Base-by-base conservation (phyloP, 1,140 invertebrate species). In the Brachionus calyciflorus region DNA sequence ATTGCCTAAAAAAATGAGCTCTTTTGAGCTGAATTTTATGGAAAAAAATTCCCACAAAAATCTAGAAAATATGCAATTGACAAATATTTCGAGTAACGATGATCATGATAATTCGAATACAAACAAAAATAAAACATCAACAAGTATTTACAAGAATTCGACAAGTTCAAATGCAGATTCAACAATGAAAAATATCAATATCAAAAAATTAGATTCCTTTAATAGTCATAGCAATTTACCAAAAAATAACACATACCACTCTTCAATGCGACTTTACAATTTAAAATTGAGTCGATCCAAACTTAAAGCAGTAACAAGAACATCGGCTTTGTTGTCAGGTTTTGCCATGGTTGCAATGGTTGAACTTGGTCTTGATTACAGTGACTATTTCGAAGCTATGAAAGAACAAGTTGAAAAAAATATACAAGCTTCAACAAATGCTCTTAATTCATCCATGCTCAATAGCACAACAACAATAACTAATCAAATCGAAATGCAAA, bases 341-440 rank as follows among this genome's bases (percentile, higher is more conserved):
- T 79, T 79, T 77, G 78, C 77, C 14, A 79, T 79, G 78, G 78
- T 79, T n/a, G 60, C 55, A 19, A 77, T 73, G 77, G 75, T 78
- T 65, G 65, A 63, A 53, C 40, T 69, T 37, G 30, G 26, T 33
- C 19, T 77, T 21, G 44, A 57, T 46, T 53, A 65, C 49, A 51
- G 46, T 70, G 24, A 77, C 21, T 55, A 53, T 41, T 77, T 51
- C 33, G 69, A 73, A 73, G 69, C 69, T 2, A 37, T 37, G 14
- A 73, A 19, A 33, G 19, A 73, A 73, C 21, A 73, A 37, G 3
- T 19, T 49, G 17, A 49, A 51, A 76, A 76, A 65, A 9, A 65
- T 2, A 26, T 65, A 46, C 19, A 57, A 44, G 48, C 30, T 24
- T 37, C 49, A 60, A 9, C 28, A 60, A 26, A 3, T 14, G 14